Evolutionary conservation across 92 coral and sea anemone species (phyloP).

Genomic region (Porites evermanni): DNA sequence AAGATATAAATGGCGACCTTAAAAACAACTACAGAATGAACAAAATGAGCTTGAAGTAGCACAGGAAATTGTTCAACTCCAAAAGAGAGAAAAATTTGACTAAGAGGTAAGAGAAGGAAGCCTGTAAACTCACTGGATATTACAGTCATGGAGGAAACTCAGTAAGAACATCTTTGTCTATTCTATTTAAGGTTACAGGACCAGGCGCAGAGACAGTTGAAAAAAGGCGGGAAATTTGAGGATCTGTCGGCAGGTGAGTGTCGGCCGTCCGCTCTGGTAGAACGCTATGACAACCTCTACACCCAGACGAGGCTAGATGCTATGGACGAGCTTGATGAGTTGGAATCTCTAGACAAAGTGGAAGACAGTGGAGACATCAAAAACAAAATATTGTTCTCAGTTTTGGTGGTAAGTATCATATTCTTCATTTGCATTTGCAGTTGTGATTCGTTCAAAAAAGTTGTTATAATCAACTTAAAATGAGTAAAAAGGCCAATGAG

Average conservation of each 20-base stretch:
- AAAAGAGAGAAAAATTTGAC: slow-evolving; percentile 76
- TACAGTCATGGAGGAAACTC: not conserved
- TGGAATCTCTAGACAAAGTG: no score
- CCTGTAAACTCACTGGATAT: not conserved
- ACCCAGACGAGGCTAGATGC: slow-evolving; percentile 92
- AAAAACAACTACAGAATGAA: slow-evolving; percentile 67
- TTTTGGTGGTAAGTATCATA: slow-evolving; percentile 81
- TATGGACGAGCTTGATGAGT: slow-evolving; percentile 66
- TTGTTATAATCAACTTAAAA: no score
- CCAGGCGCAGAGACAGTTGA: slow-evolving; percentile 91
- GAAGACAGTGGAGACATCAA: no score
- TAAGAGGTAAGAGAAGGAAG: slow-evolving; percentile 67
- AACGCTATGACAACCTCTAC: slow-evolving; percentile 89
- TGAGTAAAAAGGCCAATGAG: no score
- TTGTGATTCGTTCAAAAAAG: no score
- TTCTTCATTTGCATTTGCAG: no score
- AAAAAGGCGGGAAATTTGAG: slow-evolving; percentile 92
- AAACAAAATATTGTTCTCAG: slow-evolving; percentile 65
- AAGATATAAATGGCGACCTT: slow-evolving; percentile 36
- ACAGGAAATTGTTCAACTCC: slow-evolving; percentile 64
- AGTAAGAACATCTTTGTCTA: not conserved
- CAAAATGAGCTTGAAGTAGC: slow-evolving; percentile 85
- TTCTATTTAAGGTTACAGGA: slow-evolving; percentile 40
- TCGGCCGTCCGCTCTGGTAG: slow-evolving; percentile 73
- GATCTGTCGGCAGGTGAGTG: slow-evolving; percentile 78